Conservation (phyloP, 2,888 invertebrate genomes). For the Zaprionus bogoriensis region DNA sequence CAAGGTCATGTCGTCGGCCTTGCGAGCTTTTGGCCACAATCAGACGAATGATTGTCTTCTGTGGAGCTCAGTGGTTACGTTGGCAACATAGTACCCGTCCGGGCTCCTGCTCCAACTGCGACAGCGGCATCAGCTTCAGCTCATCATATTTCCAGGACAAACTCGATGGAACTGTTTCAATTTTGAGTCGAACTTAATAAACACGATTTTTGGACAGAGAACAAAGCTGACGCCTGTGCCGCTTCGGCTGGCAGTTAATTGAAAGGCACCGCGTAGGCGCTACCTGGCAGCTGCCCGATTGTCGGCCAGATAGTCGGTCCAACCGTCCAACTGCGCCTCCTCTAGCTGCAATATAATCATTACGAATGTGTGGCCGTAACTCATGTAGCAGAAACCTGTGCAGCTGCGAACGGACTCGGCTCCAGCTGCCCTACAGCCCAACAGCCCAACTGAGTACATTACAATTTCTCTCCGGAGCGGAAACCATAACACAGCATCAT, state of each 20-base stretch:
- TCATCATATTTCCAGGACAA: conserved; percentile 15
- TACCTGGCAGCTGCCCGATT: conserved; percentile 11
- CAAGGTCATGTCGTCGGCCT: conserved; percentile 21
- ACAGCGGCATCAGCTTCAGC: conserved; percentile 7
- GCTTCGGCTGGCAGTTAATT: conserved; percentile 12
- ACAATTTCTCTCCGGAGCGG: conserved; percentile 34
- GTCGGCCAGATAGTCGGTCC: conserved; percentile 2
- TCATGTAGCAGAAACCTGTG: conserved; percentile 25
- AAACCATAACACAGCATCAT: conserved; percentile 41
- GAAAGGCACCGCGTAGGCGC: conserved; percentile 3
- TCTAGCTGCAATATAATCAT: conserved; percentile 59
- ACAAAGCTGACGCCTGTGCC: background rate
- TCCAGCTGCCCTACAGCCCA: background rate
- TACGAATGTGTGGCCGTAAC: conserved; percentile 58
- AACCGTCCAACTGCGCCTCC: conserved; percentile 14
- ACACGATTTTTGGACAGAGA: conserved; percentile 11
- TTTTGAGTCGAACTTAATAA: conserved; percentile 43
- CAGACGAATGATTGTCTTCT: conserved; percentile 21
- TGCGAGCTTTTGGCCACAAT: conserved; percentile 22
- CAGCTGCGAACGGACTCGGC: conserved; percentile 7
- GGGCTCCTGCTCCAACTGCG: background rate
- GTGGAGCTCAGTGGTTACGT: background rate
- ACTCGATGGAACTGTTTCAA: conserved; percentile 11
- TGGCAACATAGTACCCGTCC: background rate
- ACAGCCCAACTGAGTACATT: conserved; percentile 32